Percentiles rank a stretch among this genome's conserved stretches.
These are phyloP conservation scores for Corythoichthys intestinalis DNA, from an alignment of 2,113 vertebrate species.

Conservation along the genomic window DNA sequence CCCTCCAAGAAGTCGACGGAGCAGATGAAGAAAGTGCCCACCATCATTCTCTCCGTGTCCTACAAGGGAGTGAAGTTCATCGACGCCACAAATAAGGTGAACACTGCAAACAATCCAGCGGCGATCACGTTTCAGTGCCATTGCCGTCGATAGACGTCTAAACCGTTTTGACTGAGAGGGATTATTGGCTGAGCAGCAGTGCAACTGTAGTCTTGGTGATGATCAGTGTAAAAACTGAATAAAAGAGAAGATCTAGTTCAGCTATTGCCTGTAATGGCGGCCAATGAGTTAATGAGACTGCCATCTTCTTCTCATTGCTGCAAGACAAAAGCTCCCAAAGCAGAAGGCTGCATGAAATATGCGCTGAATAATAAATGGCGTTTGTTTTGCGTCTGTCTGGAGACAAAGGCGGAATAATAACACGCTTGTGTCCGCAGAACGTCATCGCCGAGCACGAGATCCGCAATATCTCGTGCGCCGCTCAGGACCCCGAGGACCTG, in stretches of 20 bases:
- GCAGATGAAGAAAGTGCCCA: slow-evolving; percentile 99
- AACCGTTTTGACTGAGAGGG: not conserved
- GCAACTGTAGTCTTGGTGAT: too few species aligned
- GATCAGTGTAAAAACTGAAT: too few species aligned
- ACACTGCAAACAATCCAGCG: too few species aligned
- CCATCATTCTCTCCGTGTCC: slow-evolving; percentile 95
- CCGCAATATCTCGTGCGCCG: slow-evolving; percentile 97
- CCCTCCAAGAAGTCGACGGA: slow-evolving; percentile 92
- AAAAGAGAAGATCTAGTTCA: not conserved
- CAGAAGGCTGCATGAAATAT: slow-evolving; percentile 29
- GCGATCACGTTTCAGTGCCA: too few species aligned
- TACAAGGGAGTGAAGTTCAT: slow-evolving; percentile 99
- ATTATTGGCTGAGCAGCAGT: too few species aligned
- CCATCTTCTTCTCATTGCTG: slow-evolving; percentile 7
- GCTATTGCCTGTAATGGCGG: too few species aligned
- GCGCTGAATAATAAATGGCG: slow-evolving; percentile 44
- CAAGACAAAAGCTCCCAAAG: slow-evolving; percentile 32
- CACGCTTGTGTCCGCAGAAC: slow-evolving; percentile 70
- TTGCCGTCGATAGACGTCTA: not conserved
- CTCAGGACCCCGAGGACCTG: slow-evolving; percentile 97
- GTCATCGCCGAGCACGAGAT: slow-evolving; percentile 99
- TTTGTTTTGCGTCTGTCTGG: slow-evolving; percentile 41
- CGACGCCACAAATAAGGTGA: slow-evolving; percentile 97
- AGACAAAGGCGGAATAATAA: slow-evolving; percentile 14
- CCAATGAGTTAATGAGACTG: slow-evolving; percentile 3